Evolutionary conservation across 2,888 invertebrate genomes (phyloP).

Genomic region (Diarsia brunnea): DNA sequence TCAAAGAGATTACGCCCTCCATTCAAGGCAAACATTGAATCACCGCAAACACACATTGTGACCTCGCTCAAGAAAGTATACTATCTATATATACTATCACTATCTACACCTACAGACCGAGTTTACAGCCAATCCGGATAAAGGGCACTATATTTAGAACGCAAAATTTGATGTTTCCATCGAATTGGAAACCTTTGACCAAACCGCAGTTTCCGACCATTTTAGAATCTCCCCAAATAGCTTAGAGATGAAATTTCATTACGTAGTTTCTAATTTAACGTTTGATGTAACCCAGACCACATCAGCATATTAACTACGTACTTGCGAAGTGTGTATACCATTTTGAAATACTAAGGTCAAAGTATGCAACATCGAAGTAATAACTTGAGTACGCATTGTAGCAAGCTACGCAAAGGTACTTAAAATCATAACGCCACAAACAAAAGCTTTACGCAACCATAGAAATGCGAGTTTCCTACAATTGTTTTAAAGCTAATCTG

Average conservation of each 20-base stretch:
- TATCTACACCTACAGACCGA: conserved; percentile 8
- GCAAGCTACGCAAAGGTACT: conserved; percentile 33
- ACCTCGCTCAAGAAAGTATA: conserved; percentile 57
- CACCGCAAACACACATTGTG: conserved; percentile 38
- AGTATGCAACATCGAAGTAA: conserved; percentile 27
- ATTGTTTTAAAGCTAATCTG: conserved; percentile 76
- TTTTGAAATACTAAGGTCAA: conserved; percentile 38
- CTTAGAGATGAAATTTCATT: conserved; percentile 1
- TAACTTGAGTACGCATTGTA: conserved; percentile 36
- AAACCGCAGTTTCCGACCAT: conserved; percentile 9
- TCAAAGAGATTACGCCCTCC: conserved; percentile 51
- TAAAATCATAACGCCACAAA: conserved; percentile 52
- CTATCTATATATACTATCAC: conserved; percentile 26
- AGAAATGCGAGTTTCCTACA: conserved; percentile 66
- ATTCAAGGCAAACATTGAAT: conserved; percentile 58
- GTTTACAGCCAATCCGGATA: conserved; percentile 18
- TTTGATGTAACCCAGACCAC: conserved; percentile 29
- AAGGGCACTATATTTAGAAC: conserved; percentile 20
- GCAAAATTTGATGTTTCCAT: conserved; percentile 1
- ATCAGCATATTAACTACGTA: conserved; percentile 21
- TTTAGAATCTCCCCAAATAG: conserved; percentile 16
- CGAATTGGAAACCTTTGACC: conserved; percentile 19
- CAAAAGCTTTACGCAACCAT: conserved; percentile 61
- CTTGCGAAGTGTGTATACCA: conserved; percentile 12
- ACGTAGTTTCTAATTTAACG: conserved; percentile 14